A percentile compares a stretch with the other conserved stretches of the same genome.
phyloP scores from a whole-genome alignment of 2,888 invertebrate genomes.

The Scaptomyza polygonia region DNA sequence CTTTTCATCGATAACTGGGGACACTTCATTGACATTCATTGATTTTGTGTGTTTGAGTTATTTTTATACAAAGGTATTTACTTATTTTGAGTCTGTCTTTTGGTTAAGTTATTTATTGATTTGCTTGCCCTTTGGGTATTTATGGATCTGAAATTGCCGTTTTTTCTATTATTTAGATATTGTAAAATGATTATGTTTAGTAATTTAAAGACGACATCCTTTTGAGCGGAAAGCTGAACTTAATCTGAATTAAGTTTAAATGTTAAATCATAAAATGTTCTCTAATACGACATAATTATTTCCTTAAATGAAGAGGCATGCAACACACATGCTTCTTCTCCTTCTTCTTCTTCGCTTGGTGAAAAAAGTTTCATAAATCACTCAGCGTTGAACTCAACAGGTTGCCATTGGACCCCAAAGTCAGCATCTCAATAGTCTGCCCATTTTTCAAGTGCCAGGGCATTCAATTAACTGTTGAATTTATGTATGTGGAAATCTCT shows the following conservation, averaged over 20 bases:
- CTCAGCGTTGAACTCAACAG: slow-evolving; percentile 54
- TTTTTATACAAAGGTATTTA: slow-evolving; percentile 52
- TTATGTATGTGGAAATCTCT: slow-evolving; percentile 59
- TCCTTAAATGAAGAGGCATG: background rate
- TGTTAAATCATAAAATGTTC: background rate
- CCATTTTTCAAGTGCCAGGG: slow-evolving; percentile 71
- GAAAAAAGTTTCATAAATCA: slow-evolving; percentile 57
- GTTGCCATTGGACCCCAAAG: slow-evolving; percentile 53
- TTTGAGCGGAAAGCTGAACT: background rate
- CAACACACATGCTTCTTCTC: background rate
- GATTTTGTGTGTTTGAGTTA: slow-evolving; percentile 66
- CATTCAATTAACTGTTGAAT: slow-evolving; percentile 77
- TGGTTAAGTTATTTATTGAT: slow-evolving; percentile 56
- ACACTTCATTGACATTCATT: slow-evolving; percentile 73
- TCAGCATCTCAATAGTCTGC: slow-evolving; percentile 45
- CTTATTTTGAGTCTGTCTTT: too few species aligned
- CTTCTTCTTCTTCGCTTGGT: slow-evolving; percentile 17
- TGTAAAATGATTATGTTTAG: background rate
- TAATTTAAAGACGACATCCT: background rate
- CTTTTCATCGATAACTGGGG: slow-evolving; percentile 1
- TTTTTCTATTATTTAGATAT: slow-evolving; percentile 1
- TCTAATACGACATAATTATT: background rate
- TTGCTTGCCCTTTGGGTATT: slow-evolving; percentile 40
- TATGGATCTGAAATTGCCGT: slow-evolving; percentile 9
- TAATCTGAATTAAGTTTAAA: too few species aligned